A percentile compares a stretch with the other conserved stretches of the same genome.
Conservation (phyloP, 37 sponge, comb jelly and placozoan genomes). For the Spongilla lacustris region DNA sequence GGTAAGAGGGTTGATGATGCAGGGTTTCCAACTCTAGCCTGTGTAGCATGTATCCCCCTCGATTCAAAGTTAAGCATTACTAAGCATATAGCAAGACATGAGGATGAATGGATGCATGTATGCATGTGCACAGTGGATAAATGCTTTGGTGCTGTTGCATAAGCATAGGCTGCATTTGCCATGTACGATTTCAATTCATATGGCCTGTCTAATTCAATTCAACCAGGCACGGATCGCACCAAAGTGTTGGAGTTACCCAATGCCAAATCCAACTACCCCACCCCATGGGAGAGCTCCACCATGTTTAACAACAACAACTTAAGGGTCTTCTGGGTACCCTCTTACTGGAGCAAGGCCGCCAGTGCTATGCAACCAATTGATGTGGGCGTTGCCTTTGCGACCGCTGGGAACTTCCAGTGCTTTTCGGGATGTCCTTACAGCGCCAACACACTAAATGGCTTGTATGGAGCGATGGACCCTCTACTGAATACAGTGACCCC, state of each 20-base stretch:
- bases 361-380: conserved; percentile 16
- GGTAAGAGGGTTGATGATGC: too few species aligned
- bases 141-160: too few species aligned
- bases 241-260: conserved; percentile 82
- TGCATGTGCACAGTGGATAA: too few species aligned
- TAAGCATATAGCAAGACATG: too few species aligned
- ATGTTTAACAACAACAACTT: conserved; percentile 75
- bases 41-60: too few species aligned
- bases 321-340: conserved; percentile 31
- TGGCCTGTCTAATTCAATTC: background rate
- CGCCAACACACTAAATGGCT: conserved; percentile 52
- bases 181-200: background rate
- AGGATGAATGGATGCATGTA: too few species aligned
- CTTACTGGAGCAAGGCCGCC: background rate
- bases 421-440: conserved; percentile 26
- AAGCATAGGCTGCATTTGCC: too few species aligned
- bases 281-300: conserved; percentile 78
- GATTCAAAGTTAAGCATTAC: too few species aligned
- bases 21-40: too few species aligned
- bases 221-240: conserved; percentile 86
- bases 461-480: conserved; percentile 51
- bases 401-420: conserved; percentile 85
- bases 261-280: conserved; percentile 86
- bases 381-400: conserved; percentile 69
- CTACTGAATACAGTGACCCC: conserved; percentile 93